Base-by-base conservation (phyloP, 1,140 invertebrate genomes). In the Aphaenogaster floridana region DNA sequence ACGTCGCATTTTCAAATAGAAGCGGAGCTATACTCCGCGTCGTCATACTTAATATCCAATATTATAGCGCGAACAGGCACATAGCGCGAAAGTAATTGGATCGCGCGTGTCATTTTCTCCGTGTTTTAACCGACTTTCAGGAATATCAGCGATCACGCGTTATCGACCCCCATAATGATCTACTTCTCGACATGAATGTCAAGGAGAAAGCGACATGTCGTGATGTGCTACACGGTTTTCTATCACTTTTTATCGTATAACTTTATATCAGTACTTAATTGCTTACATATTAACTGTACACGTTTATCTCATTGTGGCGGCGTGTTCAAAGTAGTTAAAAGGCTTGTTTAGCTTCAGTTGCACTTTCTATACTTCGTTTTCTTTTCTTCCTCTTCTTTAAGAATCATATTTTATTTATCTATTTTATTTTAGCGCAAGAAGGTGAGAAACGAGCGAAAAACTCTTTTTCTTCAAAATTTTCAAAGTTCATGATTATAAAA, bases 91-190 rank as follows among this genome's bases (percentile, higher is more conserved):
- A 76, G 69, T 61, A 76, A 84, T 84, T 84, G 42, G 69, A 76
- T 50, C 42, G 8, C 15, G 39, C 21, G 17, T 81, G 9, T 45
- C 54, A 76, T 84, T 84, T 84, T 84, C 69, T 72, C 28, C 17
- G 15, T n/a, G 5, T 81, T 83, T 84, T 74, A 84, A 50, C 54
- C 69, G n/a, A 76, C 80, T 84, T 84, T 84, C 80, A 39, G 39
- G 15, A 81, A 59, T 59, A 81, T 54, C 50, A 15, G 39, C 42
- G 34, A 69, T 42, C 68, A 48, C 42, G 45, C 42, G n/a, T 76
- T 76, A 84, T 84, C 69, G 69, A 61, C 6, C 54, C 9, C 42
- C 45, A 13, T 72, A 83, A 74, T 34, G 52, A 83, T 76, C 54
- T n/a, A 13, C 59, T 76, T 84, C 42, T 36, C 42, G 54, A 48